Percentiles rank a stretch among this genome's conserved stretches.
Conservation (phyloP, 2,797 vertebrate genomes). For the Craterocephalus amniculus region DNA sequence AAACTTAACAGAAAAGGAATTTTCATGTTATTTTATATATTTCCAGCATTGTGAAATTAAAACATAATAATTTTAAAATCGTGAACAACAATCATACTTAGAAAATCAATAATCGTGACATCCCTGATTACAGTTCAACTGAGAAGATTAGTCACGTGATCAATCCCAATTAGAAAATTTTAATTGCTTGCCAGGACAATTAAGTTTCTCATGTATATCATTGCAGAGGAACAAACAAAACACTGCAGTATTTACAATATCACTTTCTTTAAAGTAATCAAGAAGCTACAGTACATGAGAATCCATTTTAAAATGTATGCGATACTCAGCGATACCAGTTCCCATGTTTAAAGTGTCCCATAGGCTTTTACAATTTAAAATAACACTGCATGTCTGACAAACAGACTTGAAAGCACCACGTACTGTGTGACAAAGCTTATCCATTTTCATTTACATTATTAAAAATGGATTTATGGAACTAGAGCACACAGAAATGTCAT, state of each 20-base stretch:
- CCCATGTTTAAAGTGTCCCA: background rate
- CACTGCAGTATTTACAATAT: no score
- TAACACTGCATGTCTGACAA: background rate
- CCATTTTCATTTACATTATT: constrained; percentile 34
- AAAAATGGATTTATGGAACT: constrained; percentile 47
- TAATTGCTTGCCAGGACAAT: no score
- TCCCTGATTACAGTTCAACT: no score
- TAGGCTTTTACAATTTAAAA: background rate
- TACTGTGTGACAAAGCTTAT: constrained; percentile 20
- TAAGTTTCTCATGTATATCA: background rate
- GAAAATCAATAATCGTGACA: no score
- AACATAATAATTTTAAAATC: no score
- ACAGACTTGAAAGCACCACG: background rate
- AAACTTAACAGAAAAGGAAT: no score
- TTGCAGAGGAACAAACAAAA: no score
- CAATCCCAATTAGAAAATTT: no score
- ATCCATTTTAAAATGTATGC: background rate
- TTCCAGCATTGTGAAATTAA: no score
- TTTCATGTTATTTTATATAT: no score
- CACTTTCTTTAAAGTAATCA: background rate
- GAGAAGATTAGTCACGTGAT: no score
- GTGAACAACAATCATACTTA: no score
- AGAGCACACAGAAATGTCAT: constrained; percentile 44
- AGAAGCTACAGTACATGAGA: constrained; percentile 3
- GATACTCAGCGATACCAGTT: background rate